Percentiles rank a stretch among this genome's conserved stretches.
Evolutionary conservation across 2,113 vertebrate genomes (phyloP).

Genomic region (Xenus cinereus): DNA sequence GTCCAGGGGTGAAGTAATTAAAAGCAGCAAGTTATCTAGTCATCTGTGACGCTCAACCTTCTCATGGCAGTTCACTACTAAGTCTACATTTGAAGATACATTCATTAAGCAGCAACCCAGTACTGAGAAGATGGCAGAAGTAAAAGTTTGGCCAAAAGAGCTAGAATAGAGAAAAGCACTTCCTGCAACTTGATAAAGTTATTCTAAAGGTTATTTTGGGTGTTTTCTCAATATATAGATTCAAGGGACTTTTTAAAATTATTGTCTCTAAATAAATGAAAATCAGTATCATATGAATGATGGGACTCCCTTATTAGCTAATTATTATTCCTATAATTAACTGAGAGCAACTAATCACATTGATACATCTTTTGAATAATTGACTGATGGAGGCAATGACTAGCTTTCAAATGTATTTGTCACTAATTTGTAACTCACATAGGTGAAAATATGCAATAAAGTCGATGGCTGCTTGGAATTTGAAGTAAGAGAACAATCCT

Average conservation of each 20-base stretch:
- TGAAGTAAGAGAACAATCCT: neutral
- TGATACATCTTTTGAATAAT: constrained; percentile 26
- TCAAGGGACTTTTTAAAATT: neutral
- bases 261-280: neutral
- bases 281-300: constrained; percentile 9
- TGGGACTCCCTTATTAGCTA: constrained; percentile 10
- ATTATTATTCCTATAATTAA: constrained; percentile 50
- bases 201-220: neutral
- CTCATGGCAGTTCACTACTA: neutral
- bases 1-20: neutral
- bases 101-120: neutral
- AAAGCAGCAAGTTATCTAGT: neutral
- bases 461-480: neutral
- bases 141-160: neutral
- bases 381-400: constrained; percentile 47
- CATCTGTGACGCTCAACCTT: neutral
- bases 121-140: neutral
- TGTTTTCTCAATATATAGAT: neutral
- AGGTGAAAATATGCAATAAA: constrained; percentile 21
- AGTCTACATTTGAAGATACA: neutral
- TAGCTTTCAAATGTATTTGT: constrained; percentile 12
- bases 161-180: neutral
- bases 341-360: constrained; percentile 38
- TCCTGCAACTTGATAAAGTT: neutral
- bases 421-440: constrained; percentile 30